Conservation (phyloP, 2,113 vertebrate species). For the Dipodomys ordii region DNA sequence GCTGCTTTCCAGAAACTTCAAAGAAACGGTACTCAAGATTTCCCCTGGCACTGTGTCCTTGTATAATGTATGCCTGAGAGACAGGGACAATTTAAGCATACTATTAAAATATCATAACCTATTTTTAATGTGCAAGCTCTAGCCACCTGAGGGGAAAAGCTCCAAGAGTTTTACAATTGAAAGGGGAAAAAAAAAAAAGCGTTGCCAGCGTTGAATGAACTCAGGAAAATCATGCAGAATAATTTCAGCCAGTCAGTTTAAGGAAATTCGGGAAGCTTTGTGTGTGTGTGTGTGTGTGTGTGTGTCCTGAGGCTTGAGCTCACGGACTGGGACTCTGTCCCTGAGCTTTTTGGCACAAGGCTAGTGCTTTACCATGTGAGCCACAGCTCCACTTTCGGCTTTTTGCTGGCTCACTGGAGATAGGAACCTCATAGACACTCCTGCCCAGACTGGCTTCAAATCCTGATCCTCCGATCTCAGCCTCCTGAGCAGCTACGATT, state of each 20-base stretch:
- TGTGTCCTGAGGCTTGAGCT: too few relatives aligned
- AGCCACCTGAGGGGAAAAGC: not conserved
- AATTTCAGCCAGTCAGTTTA: not conserved
- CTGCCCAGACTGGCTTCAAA: too few relatives aligned
- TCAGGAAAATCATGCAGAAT: conserved; percentile 30
- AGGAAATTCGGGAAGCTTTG: not conserved
- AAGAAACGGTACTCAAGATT: not conserved
- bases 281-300: too few relatives aligned
- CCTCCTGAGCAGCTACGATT: too few relatives aligned
- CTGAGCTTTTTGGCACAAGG: too few relatives aligned
- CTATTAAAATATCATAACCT: not conserved
- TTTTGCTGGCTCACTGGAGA: too few relatives aligned
- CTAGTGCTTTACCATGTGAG: too few relatives aligned
- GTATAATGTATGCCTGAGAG: not conserved
- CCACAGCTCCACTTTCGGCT: too few relatives aligned
- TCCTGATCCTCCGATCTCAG: too few relatives aligned
- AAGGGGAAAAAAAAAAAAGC: not conserved
- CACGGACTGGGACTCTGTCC: too few relatives aligned
- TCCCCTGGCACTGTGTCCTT: not conserved
- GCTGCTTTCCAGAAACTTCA: not conserved
- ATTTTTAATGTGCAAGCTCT: not conserved
- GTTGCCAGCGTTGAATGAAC: not conserved
- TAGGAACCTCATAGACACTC: too few relatives aligned
- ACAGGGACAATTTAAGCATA: not conserved
- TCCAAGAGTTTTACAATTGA: conserved; percentile 40